Evolutionary conservation across 2,888 invertebrate species (phyloP), one percentile per base, ranked within the genome.

Genomic region (Drosophila emarginata): DNA sequence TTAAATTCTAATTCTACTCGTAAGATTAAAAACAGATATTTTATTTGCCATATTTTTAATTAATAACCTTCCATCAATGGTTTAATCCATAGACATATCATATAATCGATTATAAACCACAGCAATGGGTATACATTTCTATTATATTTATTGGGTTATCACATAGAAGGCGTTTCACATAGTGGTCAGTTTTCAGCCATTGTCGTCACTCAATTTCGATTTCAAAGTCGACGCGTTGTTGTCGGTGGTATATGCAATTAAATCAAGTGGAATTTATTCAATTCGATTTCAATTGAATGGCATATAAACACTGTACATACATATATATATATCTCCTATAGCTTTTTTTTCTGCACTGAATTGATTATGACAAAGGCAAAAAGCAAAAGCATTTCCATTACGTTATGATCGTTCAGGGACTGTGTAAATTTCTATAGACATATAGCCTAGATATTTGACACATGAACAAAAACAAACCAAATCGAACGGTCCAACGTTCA

Each of bases 261-360:
- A 87, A 89, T 87, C 83, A 87, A 79, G 72, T 80, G 74, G 78
- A 87, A 85, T 88, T 86, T 82, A 85, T 84, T 88, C 86, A 75
- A 84, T 88, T 87, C 70, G 72, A 86, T 83, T 83, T 76, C 87
- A 84, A 88, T 84, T 83, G 80, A 87, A 76, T 50, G 63, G 86
- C 76, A 79, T 79, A 69, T 70, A 65, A 79, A 68, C 61, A 58
- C 57, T 26, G 65, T 40, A 40, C 6, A 39, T 14, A 39, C 14
- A 1, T 26, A 39, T 39, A 6, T 4, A n/a, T 39, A 57, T 66
- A 51, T 64, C n/a, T 51, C 52, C 14, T 57, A 72, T 32, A 28
- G 45, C 58, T 50, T n/a, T 23, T 9, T 32, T 32, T 11, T 32
- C 66, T 72, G 70, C 70, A 71, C 60, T 77, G 82, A 81, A 81